Percentiles rank a stretch among this genome's conserved stretches.
Evolutionary conservation across 2,888 invertebrate genomes (phyloP).

Genomic region (Thera obeliscata): DNA sequence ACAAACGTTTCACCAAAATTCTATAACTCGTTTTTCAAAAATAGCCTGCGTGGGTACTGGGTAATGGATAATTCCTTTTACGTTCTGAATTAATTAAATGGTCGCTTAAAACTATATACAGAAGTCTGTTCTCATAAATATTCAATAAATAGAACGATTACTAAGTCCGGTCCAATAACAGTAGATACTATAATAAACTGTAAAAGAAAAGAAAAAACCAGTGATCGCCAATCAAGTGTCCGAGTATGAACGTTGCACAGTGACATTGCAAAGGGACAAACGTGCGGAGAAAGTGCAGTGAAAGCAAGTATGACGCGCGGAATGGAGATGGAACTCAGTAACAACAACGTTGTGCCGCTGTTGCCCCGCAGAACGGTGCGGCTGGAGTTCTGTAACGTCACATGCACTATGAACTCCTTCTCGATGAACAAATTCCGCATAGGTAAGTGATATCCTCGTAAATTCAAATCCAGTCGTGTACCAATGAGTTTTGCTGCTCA

Average conservation of each 20-base stretch:
- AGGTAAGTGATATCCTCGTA: slow-evolving; percentile 73
- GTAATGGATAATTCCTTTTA: too few species aligned
- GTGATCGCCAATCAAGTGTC: not conserved
- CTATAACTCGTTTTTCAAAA: too few species aligned
- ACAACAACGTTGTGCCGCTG: slow-evolving; percentile 76
- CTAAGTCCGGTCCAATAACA: not conserved
- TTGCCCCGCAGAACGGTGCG: slow-evolving; percentile 86
- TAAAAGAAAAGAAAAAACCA: not conserved
- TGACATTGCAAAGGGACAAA: slow-evolving; percentile 6
- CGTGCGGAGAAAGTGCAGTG: slow-evolving; percentile 21
- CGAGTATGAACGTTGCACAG: not conserved
- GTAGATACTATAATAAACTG: not conserved
- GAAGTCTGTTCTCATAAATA: too few species aligned
- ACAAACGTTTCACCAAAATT: too few species aligned
- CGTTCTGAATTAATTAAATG: too few species aligned
- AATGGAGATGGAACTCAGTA: slow-evolving; percentile 58
- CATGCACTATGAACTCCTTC: slow-evolving; percentile 86
- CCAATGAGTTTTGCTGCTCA: too few species aligned
- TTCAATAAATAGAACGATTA: too few species aligned
- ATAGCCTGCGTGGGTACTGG: too few species aligned
- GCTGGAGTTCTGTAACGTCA: slow-evolving; percentile 87
- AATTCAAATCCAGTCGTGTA: too few species aligned
- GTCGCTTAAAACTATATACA: too few species aligned
- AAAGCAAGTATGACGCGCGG: slow-evolving; percentile 58
- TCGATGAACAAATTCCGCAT: slow-evolving; percentile 81